Evolutionary conservation across 2,888 invertebrate genomes (phyloP).

Genomic region (Pardosa pseudoannulata): DNA sequence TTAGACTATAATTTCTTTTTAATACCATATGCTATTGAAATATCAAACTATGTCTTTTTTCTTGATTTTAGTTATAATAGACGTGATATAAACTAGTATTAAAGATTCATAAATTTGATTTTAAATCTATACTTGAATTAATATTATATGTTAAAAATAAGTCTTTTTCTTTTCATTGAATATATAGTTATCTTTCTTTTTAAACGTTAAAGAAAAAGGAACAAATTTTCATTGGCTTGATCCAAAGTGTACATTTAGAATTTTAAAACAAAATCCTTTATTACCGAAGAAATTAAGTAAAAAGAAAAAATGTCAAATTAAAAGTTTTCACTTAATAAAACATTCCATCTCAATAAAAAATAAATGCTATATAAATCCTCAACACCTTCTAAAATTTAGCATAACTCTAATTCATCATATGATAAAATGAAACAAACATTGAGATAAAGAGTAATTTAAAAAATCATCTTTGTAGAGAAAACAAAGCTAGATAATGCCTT

Average conservation of each 20-base stretch:
- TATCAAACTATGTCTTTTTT: too few species aligned
- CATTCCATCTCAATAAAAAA: constrained; percentile 37
- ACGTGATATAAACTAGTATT: too few species aligned
- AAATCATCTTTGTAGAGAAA: constrained; percentile 71
- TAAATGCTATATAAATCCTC: constrained; percentile 39
- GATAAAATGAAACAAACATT: constrained; percentile 42
- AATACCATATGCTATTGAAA: too few species aligned
- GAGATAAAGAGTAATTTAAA: constrained; percentile 40
- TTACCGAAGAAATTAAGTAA: background rate
- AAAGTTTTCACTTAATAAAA: background rate
- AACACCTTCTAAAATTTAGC: constrained; percentile 45
- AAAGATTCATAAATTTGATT: too few species aligned
- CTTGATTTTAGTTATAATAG: too few species aligned
- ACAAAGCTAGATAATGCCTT: constrained; percentile 70
- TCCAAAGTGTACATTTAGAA: background rate
- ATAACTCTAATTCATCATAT: constrained; percentile 41
- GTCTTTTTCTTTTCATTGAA: too few species aligned
- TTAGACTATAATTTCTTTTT: too few species aligned
- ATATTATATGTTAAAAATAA: too few species aligned
- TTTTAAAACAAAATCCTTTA: background rate
- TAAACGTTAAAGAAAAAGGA: too few species aligned
- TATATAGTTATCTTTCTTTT: too few species aligned
- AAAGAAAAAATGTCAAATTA: constrained; percentile 16
- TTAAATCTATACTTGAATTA: too few species aligned
- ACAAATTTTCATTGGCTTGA: too few species aligned